phyloP scores from a whole-genome alignment of 2,797 vertebrate genomes.

The Acanthurus leucopareius region DNA sequence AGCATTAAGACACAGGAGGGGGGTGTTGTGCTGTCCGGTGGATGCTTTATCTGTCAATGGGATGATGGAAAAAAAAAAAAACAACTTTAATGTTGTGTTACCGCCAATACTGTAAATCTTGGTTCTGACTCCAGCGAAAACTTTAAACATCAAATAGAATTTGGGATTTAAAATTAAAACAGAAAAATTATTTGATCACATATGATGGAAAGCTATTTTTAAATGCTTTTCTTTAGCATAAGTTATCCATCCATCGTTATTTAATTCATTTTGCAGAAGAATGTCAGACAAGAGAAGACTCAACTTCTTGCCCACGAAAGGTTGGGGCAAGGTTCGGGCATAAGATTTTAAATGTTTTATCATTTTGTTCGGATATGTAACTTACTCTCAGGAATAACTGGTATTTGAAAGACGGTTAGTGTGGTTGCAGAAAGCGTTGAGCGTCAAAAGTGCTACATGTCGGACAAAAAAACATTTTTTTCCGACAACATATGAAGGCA shows the following conservation, averaged over 20 bases:
- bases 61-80: slow-evolving; percentile 32
- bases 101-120: slow-evolving; percentile 44
- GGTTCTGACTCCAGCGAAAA: accelerated
- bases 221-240: not conserved
- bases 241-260: not conserved
- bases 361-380: not conserved
- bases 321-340: accelerated
- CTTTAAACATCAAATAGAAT: not conserved
- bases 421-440: not conserved
- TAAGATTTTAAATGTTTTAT: too few relatives aligned
- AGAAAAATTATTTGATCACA: not conserved
- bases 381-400: too few relatives aligned
- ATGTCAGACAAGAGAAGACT: not conserved
- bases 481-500: slow-evolving; percentile 59
- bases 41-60: slow-evolving; percentile 10
- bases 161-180: not conserved
- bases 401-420: not conserved
- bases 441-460: not conserved
- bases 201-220: not conserved
- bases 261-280: not conserved
- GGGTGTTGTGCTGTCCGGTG: slow-evolving; percentile 74
- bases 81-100: slow-evolving; percentile 62
- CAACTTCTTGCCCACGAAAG: too few relatives aligned
- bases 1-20: slow-evolving; percentile 81
- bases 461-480: not conserved